Evolutionary conservation across 2,113 vertebrate genomes (phyloP).

Genomic region (Corythoichthys intestinalis): DNA sequence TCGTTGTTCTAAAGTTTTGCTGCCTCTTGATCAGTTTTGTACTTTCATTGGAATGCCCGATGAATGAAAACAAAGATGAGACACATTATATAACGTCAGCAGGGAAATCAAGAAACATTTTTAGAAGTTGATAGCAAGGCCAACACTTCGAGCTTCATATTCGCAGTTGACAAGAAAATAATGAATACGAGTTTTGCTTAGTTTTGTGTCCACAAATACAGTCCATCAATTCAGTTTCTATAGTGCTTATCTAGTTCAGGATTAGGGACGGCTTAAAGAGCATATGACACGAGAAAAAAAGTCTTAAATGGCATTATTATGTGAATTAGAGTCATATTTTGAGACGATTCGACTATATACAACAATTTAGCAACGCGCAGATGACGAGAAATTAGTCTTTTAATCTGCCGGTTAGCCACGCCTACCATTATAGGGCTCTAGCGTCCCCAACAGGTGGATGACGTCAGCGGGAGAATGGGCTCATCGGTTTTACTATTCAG

Average conservation of each 20-base stretch:
- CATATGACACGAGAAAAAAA: not conserved
- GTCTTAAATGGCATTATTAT: too few species aligned
- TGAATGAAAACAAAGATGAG: slow-evolving; percentile 5
- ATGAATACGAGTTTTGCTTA: slow-evolving; percentile 10
- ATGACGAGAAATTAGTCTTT: too few species aligned
- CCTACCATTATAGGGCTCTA: too few species aligned
- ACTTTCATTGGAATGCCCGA: not conserved
- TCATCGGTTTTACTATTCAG: too few species aligned
- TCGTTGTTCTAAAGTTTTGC: slow-evolving; percentile 2
- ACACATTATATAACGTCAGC: not conserved
- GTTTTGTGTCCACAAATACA: not conserved
- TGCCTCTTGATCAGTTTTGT: not conserved
- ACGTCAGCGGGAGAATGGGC: too few species aligned
- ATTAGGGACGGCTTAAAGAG: not conserved
- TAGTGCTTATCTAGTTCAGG: not conserved
- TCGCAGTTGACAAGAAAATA: slow-evolving; percentile 1
- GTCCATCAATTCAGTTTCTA: not conserved
- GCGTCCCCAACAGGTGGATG: too few species aligned
- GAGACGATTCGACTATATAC: too few species aligned
- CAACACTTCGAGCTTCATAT: not conserved
- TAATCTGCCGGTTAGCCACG: too few species aligned
- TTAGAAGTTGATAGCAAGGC: slow-evolving; percentile 3
- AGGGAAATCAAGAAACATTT: slow-evolving; percentile 4
- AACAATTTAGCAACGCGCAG: too few species aligned
- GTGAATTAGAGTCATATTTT: too few species aligned